Evolutionary conservation across 2,888 invertebrate species (phyloP).

Genomic region (Patella ulyssiponensis): DNA sequence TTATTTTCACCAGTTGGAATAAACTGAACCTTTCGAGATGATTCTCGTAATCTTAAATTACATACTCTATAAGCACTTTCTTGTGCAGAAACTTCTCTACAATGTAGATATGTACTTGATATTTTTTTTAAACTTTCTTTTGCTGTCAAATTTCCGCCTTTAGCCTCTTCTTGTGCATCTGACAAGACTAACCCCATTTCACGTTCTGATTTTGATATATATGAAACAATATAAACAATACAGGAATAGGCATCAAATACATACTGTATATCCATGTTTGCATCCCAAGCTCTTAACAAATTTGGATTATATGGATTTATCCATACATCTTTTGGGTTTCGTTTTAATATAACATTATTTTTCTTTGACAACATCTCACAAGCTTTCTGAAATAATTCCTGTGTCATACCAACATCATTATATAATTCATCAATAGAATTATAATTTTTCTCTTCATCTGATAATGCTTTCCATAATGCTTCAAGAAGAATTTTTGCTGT

Average conservation of each 20-base stretch:
- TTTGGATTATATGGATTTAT: slow-evolving; percentile 24
- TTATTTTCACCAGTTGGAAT: slow-evolving; percentile 31
- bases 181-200: slow-evolving; percentile 30
- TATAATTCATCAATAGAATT: slow-evolving; percentile 6
- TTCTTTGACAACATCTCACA: neutral
- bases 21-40: slow-evolving; percentile 3
- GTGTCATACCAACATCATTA: neutral
- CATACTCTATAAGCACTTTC: slow-evolving; percentile 36
- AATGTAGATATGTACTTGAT: slow-evolving; percentile 28
- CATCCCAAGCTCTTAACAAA: slow-evolving; percentile 28
- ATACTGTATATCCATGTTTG: slow-evolving; percentile 9
- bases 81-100: slow-evolving; percentile 35
- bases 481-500: neutral
- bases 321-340: neutral
- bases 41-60: slow-evolving; percentile 28
- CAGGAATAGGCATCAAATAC: slow-evolving; percentile 38
- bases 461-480: slow-evolving; percentile 7
- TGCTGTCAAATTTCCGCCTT: slow-evolving; percentile 29
- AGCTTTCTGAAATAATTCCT: slow-evolving; percentile 15
- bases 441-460: slow-evolving; percentile 8
- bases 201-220: slow-evolving; percentile 43
- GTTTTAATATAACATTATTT: neutral
- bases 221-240: slow-evolving; percentile 46
- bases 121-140: slow-evolving; percentile 24
- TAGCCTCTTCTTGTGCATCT: slow-evolving; percentile 29